These are phyloP conservation scores for Philaenus spumarius DNA, from an alignment of 1,140 invertebrate species.

Conservation along the genomic window DNA sequence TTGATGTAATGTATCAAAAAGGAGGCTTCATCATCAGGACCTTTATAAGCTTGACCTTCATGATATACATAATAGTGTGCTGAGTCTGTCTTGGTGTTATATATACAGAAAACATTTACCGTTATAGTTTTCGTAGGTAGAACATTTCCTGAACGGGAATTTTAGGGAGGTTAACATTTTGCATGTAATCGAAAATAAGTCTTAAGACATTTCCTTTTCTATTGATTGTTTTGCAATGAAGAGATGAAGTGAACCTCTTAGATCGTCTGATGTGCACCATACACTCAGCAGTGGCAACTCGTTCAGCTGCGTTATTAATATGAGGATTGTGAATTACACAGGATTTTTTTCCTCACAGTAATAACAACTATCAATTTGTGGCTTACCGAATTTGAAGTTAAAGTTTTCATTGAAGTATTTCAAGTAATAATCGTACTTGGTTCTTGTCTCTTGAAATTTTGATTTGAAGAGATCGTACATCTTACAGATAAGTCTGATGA, in stretches of 20 bases:
- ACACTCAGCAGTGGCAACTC: slow-evolving; percentile 31
- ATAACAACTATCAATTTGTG: slow-evolving; percentile 32
- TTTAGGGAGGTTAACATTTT: slow-evolving; percentile 27
- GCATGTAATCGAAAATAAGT: no score
- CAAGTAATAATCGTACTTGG: slow-evolving; percentile 32
- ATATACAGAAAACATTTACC: slow-evolving; percentile 32
- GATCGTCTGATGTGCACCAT: slow-evolving; percentile 27
- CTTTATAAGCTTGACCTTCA: slow-evolving; percentile 29
- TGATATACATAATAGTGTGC: slow-evolving; percentile 30
- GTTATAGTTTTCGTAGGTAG: slow-evolving; percentile 34
- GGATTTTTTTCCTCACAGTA: slow-evolving; percentile 23
- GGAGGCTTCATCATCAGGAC: slow-evolving; percentile 31
- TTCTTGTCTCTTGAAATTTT: slow-evolving; percentile 25
- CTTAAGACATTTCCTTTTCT: slow-evolving; percentile 21
- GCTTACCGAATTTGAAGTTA: no score
- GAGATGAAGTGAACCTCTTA: slow-evolving; percentile 32
- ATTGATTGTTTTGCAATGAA: slow-evolving; percentile 25
- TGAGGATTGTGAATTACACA: slow-evolving; percentile 10
- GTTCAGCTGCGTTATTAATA: slow-evolving; percentile 29
- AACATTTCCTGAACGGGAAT: slow-evolving; percentile 28
- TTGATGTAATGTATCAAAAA: slow-evolving; percentile 30
- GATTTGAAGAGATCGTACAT: slow-evolving; percentile 32
- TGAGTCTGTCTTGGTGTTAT: slow-evolving; percentile 29
- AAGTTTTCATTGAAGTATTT: slow-evolving; percentile 33
- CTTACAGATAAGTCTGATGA: slow-evolving; percentile 31